Evolutionary conservation across 1,140 invertebrate species (phyloP), one percentile per base, ranked within the genome.

Genomic region (Cydia strobilella): DNA sequence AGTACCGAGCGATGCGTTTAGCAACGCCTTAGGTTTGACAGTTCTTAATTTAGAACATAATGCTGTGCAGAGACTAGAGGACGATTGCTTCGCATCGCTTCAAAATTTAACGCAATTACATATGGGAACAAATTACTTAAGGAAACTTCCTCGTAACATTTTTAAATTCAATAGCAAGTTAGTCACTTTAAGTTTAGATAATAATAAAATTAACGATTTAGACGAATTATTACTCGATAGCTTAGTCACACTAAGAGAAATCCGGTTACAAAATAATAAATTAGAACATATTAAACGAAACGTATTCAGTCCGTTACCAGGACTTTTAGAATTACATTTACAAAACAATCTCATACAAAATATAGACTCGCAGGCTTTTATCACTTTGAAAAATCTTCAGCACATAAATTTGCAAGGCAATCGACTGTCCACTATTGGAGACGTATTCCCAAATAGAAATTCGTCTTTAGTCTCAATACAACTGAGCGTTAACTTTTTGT

Each of bases 1-100:
- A 88, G 94, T 98, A 77, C 95, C 96, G 0, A 94, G 95, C 4
- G 96, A 97, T 77, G 96, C 97, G 12, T 98, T 98, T 87, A 94
- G 94, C 3, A 97, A 97, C 75, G 97, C 96, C 5, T 87, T 94
- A 0, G 95, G 95, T 71, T 93, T 98, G 18, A 95, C 95, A 1
- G 96, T 98, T 20, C 95, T 98, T 48, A 97, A 98, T 90, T 91
- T 98, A 63, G 97, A 98, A 84, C 96, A 97, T 77, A 98, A 98
- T 88, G 96, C 97, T 6, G 96, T 98, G 45, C 93, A 95, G 48
- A 93, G 94, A 76, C 95, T 98, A 65, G 96, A 97, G 86, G 90
- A 94, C 6, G 95, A 95, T 75, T 95, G 97, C 10, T 95, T 98
- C 73, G 92, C 94, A 31, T 96, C 95, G 23, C 87, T 98, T 74